Base-by-base conservation (phyloP, 1,140 invertebrate species). In the Druon quercuslanigerum region DNA sequence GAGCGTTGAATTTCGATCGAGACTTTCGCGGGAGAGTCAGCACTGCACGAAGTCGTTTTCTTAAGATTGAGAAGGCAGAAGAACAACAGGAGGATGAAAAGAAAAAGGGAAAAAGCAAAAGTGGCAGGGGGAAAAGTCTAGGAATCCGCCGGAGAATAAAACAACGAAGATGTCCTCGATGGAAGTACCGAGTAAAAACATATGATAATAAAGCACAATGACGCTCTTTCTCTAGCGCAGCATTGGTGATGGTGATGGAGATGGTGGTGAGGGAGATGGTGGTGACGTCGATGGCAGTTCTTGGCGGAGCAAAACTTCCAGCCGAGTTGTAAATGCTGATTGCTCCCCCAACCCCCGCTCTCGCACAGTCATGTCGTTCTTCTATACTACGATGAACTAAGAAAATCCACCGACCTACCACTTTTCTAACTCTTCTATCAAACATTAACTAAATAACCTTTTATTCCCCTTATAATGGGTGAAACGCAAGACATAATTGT, bases 261-360 rank as follows among this genome's bases (percentile, higher is more conserved):
- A 78, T 73, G 79, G 77, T 74, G 78, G 73, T 79, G 78, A 80
- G n/a, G 81, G 77, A 74, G 78, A 78, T 73, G 79, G 77, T 74
- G 78, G 73, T 79, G 78, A 80, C 79, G 78, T 82, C 70, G 79
- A 70, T 78, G 76, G 50, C 50, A 73, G 74, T 79, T 79, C 80
- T 83, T 80, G 73, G 76, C 77, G 52, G 77, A 71, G 80, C 81
- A 83, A 86, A 88, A 87, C 80, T 87, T 88, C 79, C 79, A 82
- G 79, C 79, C 79, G 79, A 84, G 83, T 86, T 86, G 87, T 88
- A 88, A 87, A 88, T 85, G 87, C 84, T 88, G 87, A 87, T 88
- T 88, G 85, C 85, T 83, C 81, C 84, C 79, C 86, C 85, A 85
- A 83, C 81, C 83, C 73, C 66, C 78, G 73, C 57, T 33, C 80